Evolutionary conservation across 2,888 invertebrate genomes (phyloP).

Genomic region (Lissonota sp.): DNA sequence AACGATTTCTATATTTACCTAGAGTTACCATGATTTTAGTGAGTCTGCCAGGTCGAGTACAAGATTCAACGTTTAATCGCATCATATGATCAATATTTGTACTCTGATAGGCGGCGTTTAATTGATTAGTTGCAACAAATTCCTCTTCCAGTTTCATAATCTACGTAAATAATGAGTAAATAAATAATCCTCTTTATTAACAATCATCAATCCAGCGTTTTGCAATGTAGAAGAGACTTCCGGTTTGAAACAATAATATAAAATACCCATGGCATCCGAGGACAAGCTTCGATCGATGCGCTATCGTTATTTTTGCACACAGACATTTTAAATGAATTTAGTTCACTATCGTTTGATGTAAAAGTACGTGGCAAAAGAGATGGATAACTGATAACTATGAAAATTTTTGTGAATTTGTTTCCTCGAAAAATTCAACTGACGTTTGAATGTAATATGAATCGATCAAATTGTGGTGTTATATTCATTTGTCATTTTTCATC

Average conservation of each 20-base stretch:
- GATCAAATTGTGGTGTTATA: background rate
- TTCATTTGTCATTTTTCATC: background rate
- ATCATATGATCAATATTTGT: constrained; percentile 69
- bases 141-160: constrained; percentile 67
- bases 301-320: constrained; percentile 11
- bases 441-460: background rate
- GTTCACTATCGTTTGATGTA: background rate
- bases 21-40: constrained; percentile 85
- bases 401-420: background rate
- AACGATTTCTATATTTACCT: constrained; percentile 22
- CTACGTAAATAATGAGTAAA: constrained; percentile 45
- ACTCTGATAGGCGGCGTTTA: constrained; percentile 68
- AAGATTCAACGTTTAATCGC: constrained; percentile 69
- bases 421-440: background rate
- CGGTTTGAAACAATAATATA: background rate
- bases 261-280: constrained; percentile 48
- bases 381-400: background rate
- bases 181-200: background rate
- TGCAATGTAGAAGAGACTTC: background rate
- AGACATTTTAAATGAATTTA: constrained; percentile 20
- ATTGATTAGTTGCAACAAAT: constrained; percentile 63
- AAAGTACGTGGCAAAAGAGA: too few species aligned
- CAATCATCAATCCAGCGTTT: background rate
- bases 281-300: constrained; percentile 28
- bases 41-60: constrained; percentile 81